Evolutionary conservation across 2,797 vertebrate species (phyloP), one percentile per base, ranked within the genome.

Genomic region (Rhyacichthys aspro): DNA sequence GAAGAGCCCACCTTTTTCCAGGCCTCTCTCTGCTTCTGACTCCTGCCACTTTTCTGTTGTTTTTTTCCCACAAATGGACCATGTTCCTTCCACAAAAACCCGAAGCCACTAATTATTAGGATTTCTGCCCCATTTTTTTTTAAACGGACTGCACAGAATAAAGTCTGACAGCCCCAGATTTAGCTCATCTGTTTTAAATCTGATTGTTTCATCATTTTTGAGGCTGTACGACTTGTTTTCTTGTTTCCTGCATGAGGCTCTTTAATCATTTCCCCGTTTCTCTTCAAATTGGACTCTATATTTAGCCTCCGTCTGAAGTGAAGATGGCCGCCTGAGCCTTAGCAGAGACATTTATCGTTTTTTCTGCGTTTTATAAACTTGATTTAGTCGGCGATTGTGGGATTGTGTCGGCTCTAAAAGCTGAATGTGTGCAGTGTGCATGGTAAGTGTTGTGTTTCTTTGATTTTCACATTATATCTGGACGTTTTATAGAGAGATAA

Each of bases 271-370:
- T 47, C 63, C 67, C 70, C 59, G 15, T 45, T 43, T 62, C 52
- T 70, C 52, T 65, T 57, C 66, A 76, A 74, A 83, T 82, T 66
- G 42, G 43, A 59, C 57, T 69, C 74, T 86, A 80, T 81, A 81
- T 84, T 79, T 85, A 86, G 79, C 39, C n/a, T 28, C 23, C 3
- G 4, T 47, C 62, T 38, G 72, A 70, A 68, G 72, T 85, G 17
- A 59, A 56, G 9, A 14, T 50, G 62, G 53, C 47, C 44, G 53
- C 43, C 38, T 23, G 45, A 58, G 49, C 57, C 62, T 43, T 63
- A 43, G 17, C 45, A 37, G 46, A 75, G 52, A 74, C 53, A 43
- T 66, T 61, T 55, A 63, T 67, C 32, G 18, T 76, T 55, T 59
- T 75, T 28, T 78, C 79, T 78, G 59, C 62, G 19, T 78, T 77